Percentiles rank a stretch among this genome's conserved stretches.
Evolutionary conservation across 2,888 invertebrate species (phyloP).

Genomic region (Pyrrhia umbra): DNA sequence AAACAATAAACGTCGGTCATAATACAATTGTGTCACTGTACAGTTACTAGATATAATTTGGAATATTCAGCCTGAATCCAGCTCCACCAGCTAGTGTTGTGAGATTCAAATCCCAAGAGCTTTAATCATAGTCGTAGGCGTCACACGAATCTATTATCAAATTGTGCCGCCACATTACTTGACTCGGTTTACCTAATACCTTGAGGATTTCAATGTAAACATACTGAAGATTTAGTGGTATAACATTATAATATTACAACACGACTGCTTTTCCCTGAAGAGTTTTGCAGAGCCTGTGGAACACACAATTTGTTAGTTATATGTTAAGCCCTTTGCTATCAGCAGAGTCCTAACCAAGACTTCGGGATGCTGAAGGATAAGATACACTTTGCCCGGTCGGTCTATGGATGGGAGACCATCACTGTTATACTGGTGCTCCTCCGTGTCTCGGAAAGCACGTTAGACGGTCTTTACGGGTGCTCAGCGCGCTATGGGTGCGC

Average conservation of each 20-base stretch:
- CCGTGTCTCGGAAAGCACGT: too few species aligned
- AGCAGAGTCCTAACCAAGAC: too few species aligned
- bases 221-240: constrained; percentile 8
- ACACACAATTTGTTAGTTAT: too few species aligned
- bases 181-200: constrained; percentile 47
- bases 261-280: too few species aligned
- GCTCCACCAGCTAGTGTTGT: constrained; percentile 36
- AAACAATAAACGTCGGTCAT: background rate
- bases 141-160: constrained; percentile 61
- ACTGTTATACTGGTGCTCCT: too few species aligned
- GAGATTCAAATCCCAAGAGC: constrained; percentile 55
- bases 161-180: constrained; percentile 51
- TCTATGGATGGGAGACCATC: too few species aligned
- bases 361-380: too few species aligned
- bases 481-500: too few species aligned
- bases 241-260: constrained; percentile 2
- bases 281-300: too few species aligned
- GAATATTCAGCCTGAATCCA: constrained; percentile 46
- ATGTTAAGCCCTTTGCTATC: too few species aligned
- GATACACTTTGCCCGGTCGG: too few species aligned
- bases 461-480: too few species aligned
- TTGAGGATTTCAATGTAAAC: constrained; percentile 43
- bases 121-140: constrained; percentile 55
- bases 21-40: constrained; percentile 29
- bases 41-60: constrained; percentile 44